Conservation (phyloP, 2,113 vertebrate genomes). For the Clarias macrocephalus region DNA sequence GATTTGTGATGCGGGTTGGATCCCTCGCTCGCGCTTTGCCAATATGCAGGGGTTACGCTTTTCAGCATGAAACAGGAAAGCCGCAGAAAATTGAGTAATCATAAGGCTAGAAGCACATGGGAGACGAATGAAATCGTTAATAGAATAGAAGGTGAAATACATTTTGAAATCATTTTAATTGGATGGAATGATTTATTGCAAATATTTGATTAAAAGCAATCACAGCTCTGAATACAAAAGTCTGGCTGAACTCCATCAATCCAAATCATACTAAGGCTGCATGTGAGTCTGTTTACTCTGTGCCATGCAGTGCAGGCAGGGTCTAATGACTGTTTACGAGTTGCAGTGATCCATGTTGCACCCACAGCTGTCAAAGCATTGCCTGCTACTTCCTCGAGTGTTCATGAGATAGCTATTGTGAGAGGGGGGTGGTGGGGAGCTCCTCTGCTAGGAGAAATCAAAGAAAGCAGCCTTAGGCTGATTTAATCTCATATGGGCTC, state of each 20-base stretch:
- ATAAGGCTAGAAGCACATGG: neutral
- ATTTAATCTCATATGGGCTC: neutral
- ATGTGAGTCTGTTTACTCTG: constrained; percentile 39
- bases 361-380: constrained; percentile 49
- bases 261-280: neutral
- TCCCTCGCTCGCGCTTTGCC: neutral
- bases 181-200: neutral
- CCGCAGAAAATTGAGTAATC: neutral
- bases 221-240: neutral
- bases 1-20: constrained; percentile 51
- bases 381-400: constrained; percentile 12
- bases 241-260: constrained; percentile 11
- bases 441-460: neutral
- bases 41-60: neutral
- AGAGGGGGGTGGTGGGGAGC: neutral
- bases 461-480: neutral
- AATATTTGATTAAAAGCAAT: neutral
- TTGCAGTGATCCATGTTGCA: constrained; percentile 32
- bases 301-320: constrained; percentile 38
- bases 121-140: neutral
- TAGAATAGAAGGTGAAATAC: neutral
- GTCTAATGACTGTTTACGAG: constrained; percentile 64
- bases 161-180: neutral
- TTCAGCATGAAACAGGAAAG: neutral
- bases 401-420: neutral